Evolutionary conservation across 2,888 invertebrate genomes (phyloP), one percentile per base, ranked within the genome.

Genomic region (Altica lythri): DNA sequence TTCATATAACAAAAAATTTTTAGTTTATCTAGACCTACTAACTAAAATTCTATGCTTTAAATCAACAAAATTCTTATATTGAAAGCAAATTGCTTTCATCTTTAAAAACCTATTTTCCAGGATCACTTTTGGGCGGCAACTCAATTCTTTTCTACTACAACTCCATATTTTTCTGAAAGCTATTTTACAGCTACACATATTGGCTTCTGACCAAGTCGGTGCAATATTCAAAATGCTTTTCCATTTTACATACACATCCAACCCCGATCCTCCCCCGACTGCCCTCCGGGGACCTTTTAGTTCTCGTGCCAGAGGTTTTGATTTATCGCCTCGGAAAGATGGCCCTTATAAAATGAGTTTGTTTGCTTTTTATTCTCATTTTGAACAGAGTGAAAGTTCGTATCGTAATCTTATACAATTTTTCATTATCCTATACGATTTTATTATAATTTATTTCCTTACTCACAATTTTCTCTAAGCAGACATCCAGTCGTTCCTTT

Each of bases 111-210:
- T 14, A 49, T 49, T 40, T 30, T 32, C 17, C 5, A 3, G 2
- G 37, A 27, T 72, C 70, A 68, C 64, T 62, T 37, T 22, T 4
- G 38, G 40, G 70, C 66, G 69, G 66, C 63, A 69, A 68, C 70
- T 66, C 62, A 62, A 68, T 69, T 67, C 66, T 68, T 69, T 30
- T 9, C 10, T 22, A 32, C 16, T 40, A 68, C 69, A 66, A 64
- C 68, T 72, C 73, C 74, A 75, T 75, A 75, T 75, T 75, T 75
- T 73, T 68, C 70, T 70, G 68, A 72, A 75, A 73, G 72, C 74
- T 71, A 74, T 74, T 75, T 74, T 67, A 69, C 50, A 50, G 64
- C 63, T 64, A 69, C 74, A 74, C 75, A 75, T 75, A 75, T 75
- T 75, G 73, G 72, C 63, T 70, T 64, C 66, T 68, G 68, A 67